Evolutionary conservation across 2,113 vertebrate genomes (phyloP), one percentile per base, ranked within the genome.

Genomic region (Brevimyrus niger): DNA sequence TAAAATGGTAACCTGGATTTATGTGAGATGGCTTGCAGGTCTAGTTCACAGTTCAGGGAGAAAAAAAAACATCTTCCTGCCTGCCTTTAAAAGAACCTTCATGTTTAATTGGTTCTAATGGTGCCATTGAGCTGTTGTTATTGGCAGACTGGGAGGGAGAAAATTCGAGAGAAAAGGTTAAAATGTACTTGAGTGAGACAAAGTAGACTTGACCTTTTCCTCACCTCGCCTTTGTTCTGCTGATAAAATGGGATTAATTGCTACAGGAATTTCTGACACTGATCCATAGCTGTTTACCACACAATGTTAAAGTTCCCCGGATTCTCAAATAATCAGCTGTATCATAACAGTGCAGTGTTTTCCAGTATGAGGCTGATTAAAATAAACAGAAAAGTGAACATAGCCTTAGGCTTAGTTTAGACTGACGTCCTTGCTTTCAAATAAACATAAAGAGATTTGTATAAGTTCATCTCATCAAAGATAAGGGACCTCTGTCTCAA

Each of bases 101-200:
- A 23, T 23, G 31, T 89, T 83, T 89, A 89, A 89, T 89, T 53
- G 73, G 73, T 89, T 47, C 44, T 83, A 83, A 86, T 86, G 47
- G 83, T 86, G 83, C 83, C 10, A 42, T 48, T 47, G 44, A 48
- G 83, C 83, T 50, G 23, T 27, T 27, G 46, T 86, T 86, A 50
- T 27, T 86, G 83, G 83, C 83, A 47, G 35, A 42, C 73, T 42
- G 35, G 73, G 35, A 38, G 35, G 35, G 17, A 55, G 19, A 19
- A 38, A 42, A 42, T 80, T 17, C 35, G 73, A 80, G 31, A 80
- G 35, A 80, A 42, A 42, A 35, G 35, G 73, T 80, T 80, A 80
- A 80, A 80, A 80, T 42, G 31, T 80, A 80, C 73, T 80, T 80
- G 31, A 80, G 35, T 42, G 73, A 80, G 73, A 80, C 73, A 80